Evolutionary conservation across 2,113 vertebrate genomes (phyloP).

Genomic region (Megalops atlanticus): DNA sequence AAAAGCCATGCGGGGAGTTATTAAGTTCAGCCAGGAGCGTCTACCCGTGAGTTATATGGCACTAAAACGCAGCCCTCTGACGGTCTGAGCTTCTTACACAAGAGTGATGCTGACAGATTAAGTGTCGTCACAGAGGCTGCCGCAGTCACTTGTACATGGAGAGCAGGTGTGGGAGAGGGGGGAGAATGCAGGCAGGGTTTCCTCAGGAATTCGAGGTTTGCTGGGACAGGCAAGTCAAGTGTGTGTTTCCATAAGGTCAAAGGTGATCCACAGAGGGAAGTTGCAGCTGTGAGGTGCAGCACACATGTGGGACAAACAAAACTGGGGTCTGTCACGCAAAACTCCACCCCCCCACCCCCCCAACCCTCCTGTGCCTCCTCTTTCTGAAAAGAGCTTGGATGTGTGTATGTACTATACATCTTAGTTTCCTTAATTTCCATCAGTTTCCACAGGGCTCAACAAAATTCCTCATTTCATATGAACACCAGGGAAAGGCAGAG

Average conservation of each 20-base stretch:
- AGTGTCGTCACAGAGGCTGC: constrained; percentile 39
- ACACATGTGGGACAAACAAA: constrained; percentile 42
- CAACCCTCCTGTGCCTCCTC: no score
- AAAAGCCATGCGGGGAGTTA: constrained; percentile 31
- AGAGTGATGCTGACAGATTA: constrained; percentile 40
- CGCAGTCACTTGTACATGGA: constrained; percentile 23
- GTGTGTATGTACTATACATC: constrained; percentile 3
- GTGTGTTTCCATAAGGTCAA: constrained; percentile 44
- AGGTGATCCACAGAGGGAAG: constrained; percentile 38
- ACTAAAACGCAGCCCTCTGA: constrained; percentile 17
- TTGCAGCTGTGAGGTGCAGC: constrained; percentile 19
- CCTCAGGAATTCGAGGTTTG: constrained; percentile 40
- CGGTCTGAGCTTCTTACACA: constrained; percentile 33
- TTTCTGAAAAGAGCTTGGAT: background rate
- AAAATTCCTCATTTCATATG: background rate
- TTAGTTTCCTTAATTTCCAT: constrained; percentile 2
- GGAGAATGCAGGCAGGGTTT: constrained; percentile 45
- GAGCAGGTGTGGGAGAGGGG: constrained; percentile 20
- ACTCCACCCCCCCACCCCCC: background rate
- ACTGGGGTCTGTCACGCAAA: constrained; percentile 10
- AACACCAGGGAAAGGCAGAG: background rate
- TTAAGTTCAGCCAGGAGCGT: constrained; percentile 37
- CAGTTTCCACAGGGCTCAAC: background rate
- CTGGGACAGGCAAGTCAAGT: constrained; percentile 35
- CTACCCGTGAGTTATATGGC: constrained; percentile 40